A percentile compares a stretch with the other conserved stretches of the same genome.
These are phyloP conservation scores for Hemiscyllium ocellatum DNA, from an alignment of 2,113 vertebrate genomes.

Conservation along the genomic window DNA sequence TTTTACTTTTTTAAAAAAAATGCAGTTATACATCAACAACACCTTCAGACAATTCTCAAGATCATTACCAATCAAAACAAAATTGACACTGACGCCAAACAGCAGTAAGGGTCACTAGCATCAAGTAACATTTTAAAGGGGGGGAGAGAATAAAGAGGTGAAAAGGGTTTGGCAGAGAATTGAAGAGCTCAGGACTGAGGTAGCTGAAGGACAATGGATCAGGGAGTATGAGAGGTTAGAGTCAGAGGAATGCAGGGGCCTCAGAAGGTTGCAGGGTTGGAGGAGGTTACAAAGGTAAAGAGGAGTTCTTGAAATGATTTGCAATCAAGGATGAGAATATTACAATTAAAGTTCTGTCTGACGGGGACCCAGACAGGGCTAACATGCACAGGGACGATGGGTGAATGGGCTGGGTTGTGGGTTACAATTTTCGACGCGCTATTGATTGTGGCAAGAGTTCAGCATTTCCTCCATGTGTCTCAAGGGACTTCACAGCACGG, in stretches of 20 bases:
- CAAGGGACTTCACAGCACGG: background rate
- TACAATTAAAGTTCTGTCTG: background rate
- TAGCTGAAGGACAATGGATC: background rate
- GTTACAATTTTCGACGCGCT: background rate
- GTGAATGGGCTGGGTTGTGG: background rate
- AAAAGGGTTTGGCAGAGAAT: background rate
- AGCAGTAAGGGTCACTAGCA: background rate
- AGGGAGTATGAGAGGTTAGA: background rate
- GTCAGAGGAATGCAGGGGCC: too few species aligned
- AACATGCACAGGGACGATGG: background rate
- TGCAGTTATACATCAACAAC: background rate
- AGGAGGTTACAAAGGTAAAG: background rate
- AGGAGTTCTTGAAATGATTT: background rate
- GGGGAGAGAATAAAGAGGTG: background rate
- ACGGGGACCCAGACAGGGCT: background rate
- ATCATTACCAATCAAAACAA: background rate
- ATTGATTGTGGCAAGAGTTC: background rate
- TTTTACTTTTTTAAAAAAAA: too few species aligned
- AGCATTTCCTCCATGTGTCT: background rate
- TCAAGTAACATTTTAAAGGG: background rate
- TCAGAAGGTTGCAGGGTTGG: background rate
- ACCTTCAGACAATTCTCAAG: background rate
- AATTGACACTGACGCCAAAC: background rate
- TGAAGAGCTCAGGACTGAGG: background rate
- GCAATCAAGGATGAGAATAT: background rate